Evolutionary conservation across 2,888 invertebrate genomes (phyloP).

Genomic region (Tiphia femorata): DNA sequence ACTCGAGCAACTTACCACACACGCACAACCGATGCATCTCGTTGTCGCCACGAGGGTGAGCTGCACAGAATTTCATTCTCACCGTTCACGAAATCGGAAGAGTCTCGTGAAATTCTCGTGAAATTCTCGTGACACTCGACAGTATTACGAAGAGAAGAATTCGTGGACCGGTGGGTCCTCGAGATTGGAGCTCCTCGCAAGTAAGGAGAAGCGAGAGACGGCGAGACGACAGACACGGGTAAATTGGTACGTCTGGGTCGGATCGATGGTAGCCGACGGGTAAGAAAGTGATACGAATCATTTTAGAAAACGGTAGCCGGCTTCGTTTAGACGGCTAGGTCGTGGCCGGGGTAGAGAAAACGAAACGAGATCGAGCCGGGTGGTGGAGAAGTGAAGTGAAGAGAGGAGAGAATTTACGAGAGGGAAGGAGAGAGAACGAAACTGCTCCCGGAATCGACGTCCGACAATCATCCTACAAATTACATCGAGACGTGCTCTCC

Average conservation of each 20-base stretch:
- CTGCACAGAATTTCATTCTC: too few relatives aligned
- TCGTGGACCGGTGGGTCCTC: too few relatives aligned
- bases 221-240: not conserved
- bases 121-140: too few relatives aligned
- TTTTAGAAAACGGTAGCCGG: constrained; percentile 40
- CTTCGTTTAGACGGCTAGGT: constrained; percentile 34
- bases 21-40: too few relatives aligned
- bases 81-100: too few relatives aligned
- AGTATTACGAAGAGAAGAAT: too few relatives aligned
- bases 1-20: too few relatives aligned
- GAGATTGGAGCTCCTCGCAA: constrained; percentile 1
- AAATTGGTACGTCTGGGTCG: constrained; percentile 13
- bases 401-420: too few relatives aligned
- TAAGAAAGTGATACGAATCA: constrained; percentile 31
- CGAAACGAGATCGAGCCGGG: constrained; percentile 5
- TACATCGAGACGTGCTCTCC: constrained; percentile 32
- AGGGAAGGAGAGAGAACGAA: constrained; percentile 5
- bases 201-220: not conserved
- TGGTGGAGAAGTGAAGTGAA: not conserved
- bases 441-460: constrained; percentile 25
- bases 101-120: too few relatives aligned
- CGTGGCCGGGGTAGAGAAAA: constrained; percentile 6
- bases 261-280: constrained; percentile 22
- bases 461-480: constrained; percentile 42
- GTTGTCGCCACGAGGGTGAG: too few relatives aligned